A percentile compares a stretch with the other conserved stretches of the same genome.
These are phyloP conservation scores for Gymnosoma rotundatum DNA, from an alignment of 2,888 invertebrate species.

Conservation along the genomic window DNA sequence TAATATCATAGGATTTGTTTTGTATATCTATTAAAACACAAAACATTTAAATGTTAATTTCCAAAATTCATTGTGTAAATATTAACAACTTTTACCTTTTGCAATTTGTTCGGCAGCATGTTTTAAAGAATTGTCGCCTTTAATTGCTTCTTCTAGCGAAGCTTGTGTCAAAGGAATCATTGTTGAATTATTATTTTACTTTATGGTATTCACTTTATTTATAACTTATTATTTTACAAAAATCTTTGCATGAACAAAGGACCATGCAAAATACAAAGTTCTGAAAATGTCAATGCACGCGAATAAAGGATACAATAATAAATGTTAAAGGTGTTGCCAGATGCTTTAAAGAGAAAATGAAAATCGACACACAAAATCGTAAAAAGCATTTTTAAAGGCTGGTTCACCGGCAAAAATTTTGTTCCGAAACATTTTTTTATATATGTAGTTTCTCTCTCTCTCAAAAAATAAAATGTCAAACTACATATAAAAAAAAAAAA, in stretches of 20 bases:
- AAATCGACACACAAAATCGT: no score
- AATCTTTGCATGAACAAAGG: constrained; percentile 39
- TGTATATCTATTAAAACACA: constrained; percentile 73
- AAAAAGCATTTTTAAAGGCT: no score
- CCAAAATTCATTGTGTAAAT: background rate
- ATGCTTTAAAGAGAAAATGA: background rate
- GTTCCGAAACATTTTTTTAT: no score
- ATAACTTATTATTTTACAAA: background rate
- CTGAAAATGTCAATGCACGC: constrained; percentile 50
- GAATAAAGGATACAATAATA: constrained; percentile 48
- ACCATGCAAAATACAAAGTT: constrained; percentile 3
- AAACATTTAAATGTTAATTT: background rate
- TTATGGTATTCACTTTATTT: constrained; percentile 16
- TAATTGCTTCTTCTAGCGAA: constrained; percentile 76
- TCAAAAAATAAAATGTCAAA: no score
- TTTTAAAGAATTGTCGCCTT: constrained; percentile 75
- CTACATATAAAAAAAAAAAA: no score
- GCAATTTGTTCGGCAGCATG: constrained; percentile 75
- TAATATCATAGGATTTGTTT: constrained; percentile 83
- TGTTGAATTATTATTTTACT: constrained; percentile 26
- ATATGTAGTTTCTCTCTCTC: no score
- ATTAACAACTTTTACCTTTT: constrained; percentile 72
- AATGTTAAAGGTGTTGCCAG: background rate
- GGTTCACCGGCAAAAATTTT: no score
- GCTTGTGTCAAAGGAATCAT: constrained; percentile 70